Conservation (phyloP, 2,888 invertebrate species). For the Daptonema setosum region DNA sequence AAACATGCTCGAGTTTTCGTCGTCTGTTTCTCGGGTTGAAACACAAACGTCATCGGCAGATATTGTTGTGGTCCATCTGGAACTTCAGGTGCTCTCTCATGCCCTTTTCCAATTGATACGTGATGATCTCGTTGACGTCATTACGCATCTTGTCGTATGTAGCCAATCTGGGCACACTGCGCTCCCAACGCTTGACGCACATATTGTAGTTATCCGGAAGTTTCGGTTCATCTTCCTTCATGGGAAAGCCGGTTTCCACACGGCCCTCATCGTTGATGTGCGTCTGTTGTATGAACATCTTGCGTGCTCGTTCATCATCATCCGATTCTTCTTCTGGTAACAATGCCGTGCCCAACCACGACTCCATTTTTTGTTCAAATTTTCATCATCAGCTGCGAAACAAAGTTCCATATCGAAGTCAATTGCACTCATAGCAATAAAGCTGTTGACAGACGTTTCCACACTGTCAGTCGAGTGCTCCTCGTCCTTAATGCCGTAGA, state of each 20-base stretch:
- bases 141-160: neutral
- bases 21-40: neutral
- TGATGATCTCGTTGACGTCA: neutral
- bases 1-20: neutral
- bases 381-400: neutral
- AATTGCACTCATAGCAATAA: no score
- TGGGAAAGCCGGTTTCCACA: constrained; percentile 1
- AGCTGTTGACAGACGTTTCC: no score
- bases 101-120: constrained; percentile 2
- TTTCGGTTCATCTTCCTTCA: neutral
- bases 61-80: neutral
- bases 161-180: neutral
- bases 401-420: neutral
- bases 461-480: no score
- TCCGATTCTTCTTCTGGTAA: neutral
- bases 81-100: neutral
- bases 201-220: neutral
- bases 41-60: neutral
- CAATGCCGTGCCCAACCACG: no score
- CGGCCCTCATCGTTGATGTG: no score
- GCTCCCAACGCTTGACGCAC: neutral
- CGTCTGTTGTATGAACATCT: no score
- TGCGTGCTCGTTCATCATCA: no score
- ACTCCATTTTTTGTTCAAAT: no score
- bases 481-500: no score